phyloP scores from a whole-genome alignment of 2,113 vertebrate species.

The Irena cyanogastra region DNA sequence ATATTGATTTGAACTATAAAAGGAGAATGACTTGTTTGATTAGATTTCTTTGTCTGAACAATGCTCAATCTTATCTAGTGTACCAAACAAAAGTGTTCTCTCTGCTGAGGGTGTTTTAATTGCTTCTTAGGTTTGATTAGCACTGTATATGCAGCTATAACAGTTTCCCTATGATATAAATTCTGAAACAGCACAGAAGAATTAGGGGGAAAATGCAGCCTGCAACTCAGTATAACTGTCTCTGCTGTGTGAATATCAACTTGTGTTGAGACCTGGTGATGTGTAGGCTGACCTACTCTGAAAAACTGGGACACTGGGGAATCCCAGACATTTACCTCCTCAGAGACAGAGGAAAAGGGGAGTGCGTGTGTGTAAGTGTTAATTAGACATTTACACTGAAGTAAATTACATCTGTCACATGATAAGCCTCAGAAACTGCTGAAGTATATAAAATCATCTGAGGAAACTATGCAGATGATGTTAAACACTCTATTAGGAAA shows the following conservation, averaged over 20 bases:
- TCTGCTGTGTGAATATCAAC: background rate
- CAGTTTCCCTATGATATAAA: background rate
- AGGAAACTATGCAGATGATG: background rate
- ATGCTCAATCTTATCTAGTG: background rate
- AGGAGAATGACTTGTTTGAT: slow-evolving; percentile 47
- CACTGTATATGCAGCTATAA: background rate
- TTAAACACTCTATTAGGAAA: background rate
- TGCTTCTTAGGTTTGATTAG: background rate
- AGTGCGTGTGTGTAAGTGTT: background rate
- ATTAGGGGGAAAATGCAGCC: background rate
- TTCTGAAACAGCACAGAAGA: background rate
- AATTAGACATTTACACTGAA: slow-evolving; percentile 53
- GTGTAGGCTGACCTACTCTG: background rate
- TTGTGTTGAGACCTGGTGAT: background rate
- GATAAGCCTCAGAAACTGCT: background rate
- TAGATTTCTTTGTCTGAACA: slow-evolving; percentile 45
- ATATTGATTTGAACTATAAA: slow-evolving; percentile 62
- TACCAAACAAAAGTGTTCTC: background rate
- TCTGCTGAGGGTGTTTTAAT: background rate
- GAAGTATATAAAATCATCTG: background rate
- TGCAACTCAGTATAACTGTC: background rate
- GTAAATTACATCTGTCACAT: slow-evolving; percentile 31
- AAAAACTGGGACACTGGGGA: slow-evolving; percentile 6
- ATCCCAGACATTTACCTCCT: background rate
- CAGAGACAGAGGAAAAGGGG: background rate